Evolutionary conservation across 53 echinoderm and acorn worm species (phyloP), one percentile per base, ranked within the genome.

Genomic region (Luidia sarsii): DNA sequence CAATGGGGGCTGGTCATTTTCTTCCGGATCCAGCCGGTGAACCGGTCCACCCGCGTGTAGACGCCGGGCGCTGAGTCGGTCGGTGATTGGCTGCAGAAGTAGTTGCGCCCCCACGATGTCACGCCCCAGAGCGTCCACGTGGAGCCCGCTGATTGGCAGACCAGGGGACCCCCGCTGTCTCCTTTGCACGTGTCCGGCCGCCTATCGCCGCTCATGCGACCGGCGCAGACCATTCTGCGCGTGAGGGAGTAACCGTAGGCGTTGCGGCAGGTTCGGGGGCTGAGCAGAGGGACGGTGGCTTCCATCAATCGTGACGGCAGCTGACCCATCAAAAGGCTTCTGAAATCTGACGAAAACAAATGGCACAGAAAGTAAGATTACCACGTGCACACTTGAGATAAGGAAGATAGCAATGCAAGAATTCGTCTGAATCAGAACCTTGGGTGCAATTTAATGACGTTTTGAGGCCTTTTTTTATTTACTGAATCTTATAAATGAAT

Each of bases 111-210:
- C 99, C 94, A 94, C 36, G 99, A 99, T 33, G 91, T 91, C 52
- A 99, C 87, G 7, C 99, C 95, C 92, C 91, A 94, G 0, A 99
- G 82, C 31, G 87, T 94, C 70, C 85, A 99, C 7, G 33, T 50
- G 8, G 87, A 81, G 55, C 71, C 63, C 0, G 15, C 50, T 8
- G 50, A 50, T 32, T 73, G 49, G 48, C 99, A 99, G 7, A 94
- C 91, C 39, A 99, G 51, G 7, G 99, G 99, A 35, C 99, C 99
- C 18, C 99, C 99, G 62, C 99, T 99, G 72, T 99, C 99, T 2
- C 89, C 89, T 33, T 99, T 91, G 65, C 99, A 99, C 28, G 99
- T 89, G 72, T 99, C 99, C 15, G 91, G 64, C 3, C 89, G 82
- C 11, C 29, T 15, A 0, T 79, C 49, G 8, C 82, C 85, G 0